A percentile compares a stretch with the other conserved stretches of the same genome.
phyloP scores from a whole-genome alignment of 2,797 vertebrate genomes.

The Allobates femoralis region DNA sequence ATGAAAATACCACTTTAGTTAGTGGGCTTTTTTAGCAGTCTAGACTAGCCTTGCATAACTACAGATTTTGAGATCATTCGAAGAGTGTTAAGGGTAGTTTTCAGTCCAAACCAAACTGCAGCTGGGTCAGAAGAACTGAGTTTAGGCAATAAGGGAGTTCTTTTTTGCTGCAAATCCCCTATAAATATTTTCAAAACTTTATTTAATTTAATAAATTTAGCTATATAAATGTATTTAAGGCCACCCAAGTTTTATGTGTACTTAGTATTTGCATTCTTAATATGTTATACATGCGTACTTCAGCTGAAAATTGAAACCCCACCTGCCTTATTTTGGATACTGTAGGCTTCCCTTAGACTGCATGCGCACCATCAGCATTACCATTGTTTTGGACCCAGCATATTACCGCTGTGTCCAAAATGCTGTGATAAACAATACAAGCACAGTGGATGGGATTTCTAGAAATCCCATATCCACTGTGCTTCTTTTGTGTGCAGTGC shows the following conservation, averaged over 20 bases:
- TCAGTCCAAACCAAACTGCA: constrained; percentile 11
- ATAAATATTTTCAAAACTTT: background rate
- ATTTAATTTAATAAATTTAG: no score
- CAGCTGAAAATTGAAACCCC: no score
- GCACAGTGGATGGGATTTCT: no score
- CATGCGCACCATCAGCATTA: no score
- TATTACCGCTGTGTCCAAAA: no score
- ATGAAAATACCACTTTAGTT: background rate
- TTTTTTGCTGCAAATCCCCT: background rate
- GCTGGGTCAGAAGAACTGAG: background rate
- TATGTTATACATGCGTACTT: background rate
- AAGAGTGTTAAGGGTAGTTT: background rate
- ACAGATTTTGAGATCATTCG: background rate
- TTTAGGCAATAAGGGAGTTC: background rate
- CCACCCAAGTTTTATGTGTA: constrained; percentile 11
- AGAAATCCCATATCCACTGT: no score
- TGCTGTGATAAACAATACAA: no score
- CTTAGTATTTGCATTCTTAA: background rate
- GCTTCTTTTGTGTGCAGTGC: no score
- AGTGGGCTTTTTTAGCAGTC: constrained; percentile 2
- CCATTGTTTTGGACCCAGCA: no score
- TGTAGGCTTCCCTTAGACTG: background rate
- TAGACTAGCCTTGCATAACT: background rate
- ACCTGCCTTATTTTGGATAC: no score
- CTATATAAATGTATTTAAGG: background rate